phyloP scores from a whole-genome alignment of 2,797 vertebrate genomes.

The Chromis chromis region DNA sequence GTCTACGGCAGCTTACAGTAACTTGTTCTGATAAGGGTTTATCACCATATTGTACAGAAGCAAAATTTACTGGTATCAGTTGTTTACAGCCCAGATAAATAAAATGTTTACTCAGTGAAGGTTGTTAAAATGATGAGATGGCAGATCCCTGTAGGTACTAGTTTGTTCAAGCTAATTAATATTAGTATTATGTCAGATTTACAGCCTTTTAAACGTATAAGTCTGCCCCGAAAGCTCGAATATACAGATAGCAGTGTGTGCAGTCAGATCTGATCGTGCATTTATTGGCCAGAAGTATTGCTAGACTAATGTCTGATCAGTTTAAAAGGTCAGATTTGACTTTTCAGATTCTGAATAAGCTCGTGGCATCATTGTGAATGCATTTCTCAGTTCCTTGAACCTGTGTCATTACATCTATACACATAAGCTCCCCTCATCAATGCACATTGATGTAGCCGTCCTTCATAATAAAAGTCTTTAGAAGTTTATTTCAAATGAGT shows the following conservation, averaged over 20 bases:
- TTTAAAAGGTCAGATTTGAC: neutral
- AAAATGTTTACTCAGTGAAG: conserved; percentile 33
- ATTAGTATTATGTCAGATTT: neutral
- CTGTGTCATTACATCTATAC: neutral
- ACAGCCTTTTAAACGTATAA: neutral
- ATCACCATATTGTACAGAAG: neutral
- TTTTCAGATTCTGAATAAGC: neutral
- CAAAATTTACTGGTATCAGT: conserved; percentile 5
- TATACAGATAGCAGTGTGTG: neutral
- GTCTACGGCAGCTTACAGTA: conserved; percentile 2
- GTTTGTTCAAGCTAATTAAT: conserved; percentile 12
- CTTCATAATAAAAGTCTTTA: neutral
- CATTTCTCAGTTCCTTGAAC: neutral
- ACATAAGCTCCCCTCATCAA: neutral
- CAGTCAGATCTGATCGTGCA: neutral
- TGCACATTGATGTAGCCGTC: too few relatives aligned
- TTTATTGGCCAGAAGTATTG: neutral
- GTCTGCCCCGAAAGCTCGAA: neutral
- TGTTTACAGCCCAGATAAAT: conserved; percentile 6
- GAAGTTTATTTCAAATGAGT: neutral
- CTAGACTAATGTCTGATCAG: neutral
- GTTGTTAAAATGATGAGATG: conserved; percentile 18
- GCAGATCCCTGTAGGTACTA: neutral
- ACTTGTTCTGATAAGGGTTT: conserved; percentile 38
- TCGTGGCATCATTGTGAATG: neutral